Evolutionary conservation across 2,888 invertebrate species (phyloP), one percentile per base, ranked within the genome.

Genomic region (Sinodicranocentrus sp.): DNA sequence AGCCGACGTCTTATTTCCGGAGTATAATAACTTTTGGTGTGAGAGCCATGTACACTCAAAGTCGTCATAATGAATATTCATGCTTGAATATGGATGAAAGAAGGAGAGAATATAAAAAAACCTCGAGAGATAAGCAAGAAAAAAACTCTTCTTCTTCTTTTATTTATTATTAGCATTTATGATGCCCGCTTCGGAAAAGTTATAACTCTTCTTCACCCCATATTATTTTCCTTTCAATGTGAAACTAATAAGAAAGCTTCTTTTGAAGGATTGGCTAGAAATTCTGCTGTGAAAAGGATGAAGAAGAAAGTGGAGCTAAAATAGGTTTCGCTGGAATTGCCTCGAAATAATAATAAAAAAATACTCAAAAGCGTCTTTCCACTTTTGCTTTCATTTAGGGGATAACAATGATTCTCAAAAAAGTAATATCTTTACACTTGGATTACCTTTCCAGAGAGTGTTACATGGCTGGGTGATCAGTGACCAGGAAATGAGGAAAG

Each of bases 1-100:
- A 65, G 57, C 48, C 67, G 54, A 57, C 76, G 57, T 67, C 65
- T 52, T 76, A 67, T 67, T 76, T 76, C 76, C 76, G 76, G 67
- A 65, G 33, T 39, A 65, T 75, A 75, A 65, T 75, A 75, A 75
- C 63, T 52, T 75, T 75, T 75, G 21, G 48, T 75, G 65, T 63
- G 25, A 52, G 52, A 5, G 52, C 33, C 33, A 33, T 33, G 33
- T 10, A 33, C 10, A n/a, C 33, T 33, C 33, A 33, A 10, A 33
- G 10, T 33, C 5, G 10, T 33, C 33, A 33, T 6, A 10, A 6
- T 70, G 70, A 70, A 70, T 70, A 70, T 70, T 70, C 70, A 70
- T 70, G 70, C 28, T 70, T 70, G 19, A 70, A 10, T 70, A 52
- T 28, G 54, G 39, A 65, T 48, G 48, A 68, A 44, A 68, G 67